Evolutionary conservation across 2,888 invertebrate species (phyloP), one percentile per base, ranked within the genome.

Genomic region (Lithophane semibrunnea): DNA sequence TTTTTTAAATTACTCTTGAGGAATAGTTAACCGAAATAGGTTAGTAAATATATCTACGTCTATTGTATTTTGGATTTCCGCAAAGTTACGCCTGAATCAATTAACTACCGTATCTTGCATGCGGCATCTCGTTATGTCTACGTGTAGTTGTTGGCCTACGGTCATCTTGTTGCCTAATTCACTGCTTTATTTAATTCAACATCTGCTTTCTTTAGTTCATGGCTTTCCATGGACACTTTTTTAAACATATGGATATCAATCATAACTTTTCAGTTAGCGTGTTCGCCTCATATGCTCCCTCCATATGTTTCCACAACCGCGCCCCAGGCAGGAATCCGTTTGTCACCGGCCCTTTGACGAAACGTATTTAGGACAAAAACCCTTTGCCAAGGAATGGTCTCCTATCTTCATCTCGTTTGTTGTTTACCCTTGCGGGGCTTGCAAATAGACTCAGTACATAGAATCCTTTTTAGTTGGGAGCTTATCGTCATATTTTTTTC

Each of bases 331-430:
- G 92, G 94, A 93, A 94, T 94, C 92, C 93, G 94, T 94, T 93
- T 93, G 94, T 94, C 94, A 92, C 92, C 88, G 92, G 89, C 89
- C 94, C 93, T 94, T 93, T 93, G 94, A 94, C 92, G 93, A 91
- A 91, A 92, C 93, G 93, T 92, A 94, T 94, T 94, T 94, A 93
- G 94, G 93, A 91, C 93, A 92, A 93, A 86, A 89, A 92, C 92
- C 94, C 93, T 92, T 93, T 91, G 90, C 88, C 74, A 88, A 91
- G 91, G 90, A 93, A 91, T 91, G 86, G 88, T 91, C 86, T 89
- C 89, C 91, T 91, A 92, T 93, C 92, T 93, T 92, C 92, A 92
- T 93, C 93, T 92, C 91, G 90, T 91, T 92, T 92, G 90, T 91
- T 94, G 91, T 93, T 91, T 92, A 90, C 90, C 90, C 90, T 89